phyloP scores from a whole-genome alignment of 2,888 invertebrate genomes.

The Drosophila aldrichi region DNA sequence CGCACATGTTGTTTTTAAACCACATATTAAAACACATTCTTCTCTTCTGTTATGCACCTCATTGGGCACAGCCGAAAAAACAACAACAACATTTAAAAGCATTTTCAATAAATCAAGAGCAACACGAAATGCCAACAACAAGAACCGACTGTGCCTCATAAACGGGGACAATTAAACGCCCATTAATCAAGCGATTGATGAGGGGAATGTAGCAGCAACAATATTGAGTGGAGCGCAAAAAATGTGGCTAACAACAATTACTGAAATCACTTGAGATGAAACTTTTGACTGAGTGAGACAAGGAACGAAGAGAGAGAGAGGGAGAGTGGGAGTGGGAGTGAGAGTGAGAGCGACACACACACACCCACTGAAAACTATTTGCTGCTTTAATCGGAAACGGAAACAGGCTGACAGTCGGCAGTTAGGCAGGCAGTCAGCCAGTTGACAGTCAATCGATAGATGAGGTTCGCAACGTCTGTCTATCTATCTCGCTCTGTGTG shows the following conservation, averaged over 20 bases:
- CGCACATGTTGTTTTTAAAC: background rate
- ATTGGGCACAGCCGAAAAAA: constrained; percentile 31
- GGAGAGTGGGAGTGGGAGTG: constrained; percentile 3
- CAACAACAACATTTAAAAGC: constrained; percentile 18
- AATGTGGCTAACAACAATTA: constrained; percentile 70
- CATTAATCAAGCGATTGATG: constrained; percentile 78
- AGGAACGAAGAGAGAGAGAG: background rate
- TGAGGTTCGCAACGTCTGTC: constrained; percentile 42
- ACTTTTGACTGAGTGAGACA: constrained; percentile 55
- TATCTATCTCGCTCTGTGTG: background rate
- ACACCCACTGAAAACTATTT: constrained; percentile 73
- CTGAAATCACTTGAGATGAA: constrained; percentile 67
- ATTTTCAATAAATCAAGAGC: constrained; percentile 51
- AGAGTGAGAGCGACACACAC: background rate
- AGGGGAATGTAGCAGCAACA: constrained; percentile 17
- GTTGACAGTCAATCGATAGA: constrained; percentile 77
- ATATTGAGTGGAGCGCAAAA: constrained; percentile 37
- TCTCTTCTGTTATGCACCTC: constrained; percentile 23
- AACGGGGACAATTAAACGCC: constrained; percentile 71
- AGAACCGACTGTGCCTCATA: constrained; percentile 28
- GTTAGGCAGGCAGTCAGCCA: constrained; percentile 79
- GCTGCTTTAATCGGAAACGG: constrained; percentile 82
- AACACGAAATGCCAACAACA: constrained; percentile 14
- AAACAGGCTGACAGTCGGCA: constrained; percentile 79
- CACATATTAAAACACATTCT: constrained; percentile 10